Evolutionary conservation across 2,888 invertebrate species (phyloP).

Genomic region (Oscheius sp.): DNA sequence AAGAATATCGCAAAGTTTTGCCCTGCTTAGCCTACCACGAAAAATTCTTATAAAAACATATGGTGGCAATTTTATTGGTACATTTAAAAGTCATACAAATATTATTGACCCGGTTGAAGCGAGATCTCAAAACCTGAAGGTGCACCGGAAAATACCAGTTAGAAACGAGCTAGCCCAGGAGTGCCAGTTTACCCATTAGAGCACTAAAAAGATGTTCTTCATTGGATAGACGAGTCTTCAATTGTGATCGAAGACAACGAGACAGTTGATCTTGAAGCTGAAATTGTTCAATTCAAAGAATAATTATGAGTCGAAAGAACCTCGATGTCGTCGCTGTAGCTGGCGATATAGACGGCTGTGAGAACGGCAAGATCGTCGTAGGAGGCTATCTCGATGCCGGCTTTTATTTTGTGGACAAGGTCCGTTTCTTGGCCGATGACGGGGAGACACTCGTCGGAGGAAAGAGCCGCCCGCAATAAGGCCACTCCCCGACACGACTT

Average conservation of each 20-base stretch:
- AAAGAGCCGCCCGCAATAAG: conserved; percentile 16
- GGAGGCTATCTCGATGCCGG: conserved; percentile 27
- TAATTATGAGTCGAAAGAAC: background rate
- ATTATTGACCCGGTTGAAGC: background rate
- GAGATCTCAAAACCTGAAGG: background rate
- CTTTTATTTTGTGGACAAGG: background rate
- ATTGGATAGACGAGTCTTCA: background rate
- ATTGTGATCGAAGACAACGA: conserved; percentile 24
- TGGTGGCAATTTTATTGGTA: conserved; percentile 2
- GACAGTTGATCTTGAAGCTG: conserved; percentile 20
- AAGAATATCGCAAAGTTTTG: too few relatives aligned
- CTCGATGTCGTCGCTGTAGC: conserved; percentile 6
- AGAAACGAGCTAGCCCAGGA: background rate
- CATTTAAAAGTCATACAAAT: background rate
- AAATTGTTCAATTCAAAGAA: background rate
- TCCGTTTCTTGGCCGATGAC: background rate
- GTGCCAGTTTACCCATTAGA: conserved; percentile 20
- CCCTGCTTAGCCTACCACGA: too few relatives aligned
- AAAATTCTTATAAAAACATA: too few relatives aligned
- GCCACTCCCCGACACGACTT: conserved; percentile 24
- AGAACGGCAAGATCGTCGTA: conserved; percentile 36
- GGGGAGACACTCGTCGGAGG: background rate
- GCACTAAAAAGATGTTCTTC: conserved; percentile 25
- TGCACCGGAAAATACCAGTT: background rate
- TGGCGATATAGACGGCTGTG: conserved; percentile 30